Evolutionary conservation across 2,113 vertebrate species (phyloP).

Genomic region (Platichthys stellatus): DNA sequence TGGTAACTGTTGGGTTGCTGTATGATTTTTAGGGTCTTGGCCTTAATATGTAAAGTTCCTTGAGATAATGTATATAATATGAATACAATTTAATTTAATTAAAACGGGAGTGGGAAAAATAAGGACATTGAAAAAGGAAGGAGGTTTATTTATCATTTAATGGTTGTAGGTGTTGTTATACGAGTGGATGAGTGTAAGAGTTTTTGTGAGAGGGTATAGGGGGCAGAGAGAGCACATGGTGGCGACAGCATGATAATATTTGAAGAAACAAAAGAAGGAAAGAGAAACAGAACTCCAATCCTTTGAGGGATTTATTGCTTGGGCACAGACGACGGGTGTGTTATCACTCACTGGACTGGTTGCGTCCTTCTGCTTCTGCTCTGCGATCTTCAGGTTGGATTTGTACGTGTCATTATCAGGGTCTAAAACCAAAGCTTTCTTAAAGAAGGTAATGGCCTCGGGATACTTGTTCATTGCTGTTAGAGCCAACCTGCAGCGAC

Average conservation of each 20-base stretch:
- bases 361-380: conserved; percentile 94
- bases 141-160: not conserved
- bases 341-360: conserved; percentile 90
- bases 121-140: not conserved
- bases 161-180: no score
- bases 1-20: no score
- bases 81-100: not conserved
- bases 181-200: not conserved
- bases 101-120: not conserved
- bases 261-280: no score
- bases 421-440: conserved; percentile 95
- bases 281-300: no score
- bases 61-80: no score
- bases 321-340: no score
- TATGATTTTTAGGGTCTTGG: no score
- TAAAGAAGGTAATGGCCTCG: conserved; percentile 94
- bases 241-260: no score
- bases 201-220: no score
- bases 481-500: conserved; percentile 87
- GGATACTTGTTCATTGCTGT: conserved; percentile 94
- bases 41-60: no score
- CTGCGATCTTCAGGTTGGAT: conserved; percentile 95
- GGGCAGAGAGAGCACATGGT: no score
- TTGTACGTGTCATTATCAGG: conserved; percentile 98
- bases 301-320: not conserved